phyloP scores from a whole-genome alignment of 2,888 invertebrate genomes.

The Cyrtodaria siliqua region DNA sequence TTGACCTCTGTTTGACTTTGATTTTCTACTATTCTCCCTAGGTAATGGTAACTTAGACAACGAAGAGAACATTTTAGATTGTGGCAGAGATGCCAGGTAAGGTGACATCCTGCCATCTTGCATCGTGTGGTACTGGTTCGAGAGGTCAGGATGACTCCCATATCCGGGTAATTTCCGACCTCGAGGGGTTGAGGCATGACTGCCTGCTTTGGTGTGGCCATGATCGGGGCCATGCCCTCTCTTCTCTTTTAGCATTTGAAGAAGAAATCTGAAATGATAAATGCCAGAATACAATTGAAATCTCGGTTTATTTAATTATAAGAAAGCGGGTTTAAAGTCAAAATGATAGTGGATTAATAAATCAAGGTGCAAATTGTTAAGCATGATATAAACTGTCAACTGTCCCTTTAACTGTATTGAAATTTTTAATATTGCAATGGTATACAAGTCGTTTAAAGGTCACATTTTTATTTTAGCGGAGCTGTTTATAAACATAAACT shows the following conservation, averaged over 20 bases:
- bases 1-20: slow-evolving; percentile 45
- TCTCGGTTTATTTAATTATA: background rate
- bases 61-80: slow-evolving; percentile 68
- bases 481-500: no score
- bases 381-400: background rate
- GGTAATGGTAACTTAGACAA: slow-evolving; percentile 67
- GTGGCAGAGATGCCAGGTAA: slow-evolving; percentile 59
- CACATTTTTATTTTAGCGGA: no score
- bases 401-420: no score
- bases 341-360: no score
- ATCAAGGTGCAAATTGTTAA: no score
- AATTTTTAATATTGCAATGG: no score
- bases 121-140: slow-evolving; percentile 48
- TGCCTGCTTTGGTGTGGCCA: slow-evolving; percentile 33
- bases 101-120: slow-evolving; percentile 57
- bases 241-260: slow-evolving; percentile 70
- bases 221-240: slow-evolving; percentile 56
- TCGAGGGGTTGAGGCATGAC: slow-evolving; percentile 37
- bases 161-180: slow-evolving; percentile 56
- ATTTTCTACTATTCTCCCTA: slow-evolving; percentile 42
- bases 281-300: no score
- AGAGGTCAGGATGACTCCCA: slow-evolving; percentile 78
- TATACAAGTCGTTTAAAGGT: no score
- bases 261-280: slow-evolving; percentile 61
- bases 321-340: background rate